Evolutionary conservation across 1,140 invertebrate genomes (phyloP).

Genomic region (Paraescarpia echinospica): DNA sequence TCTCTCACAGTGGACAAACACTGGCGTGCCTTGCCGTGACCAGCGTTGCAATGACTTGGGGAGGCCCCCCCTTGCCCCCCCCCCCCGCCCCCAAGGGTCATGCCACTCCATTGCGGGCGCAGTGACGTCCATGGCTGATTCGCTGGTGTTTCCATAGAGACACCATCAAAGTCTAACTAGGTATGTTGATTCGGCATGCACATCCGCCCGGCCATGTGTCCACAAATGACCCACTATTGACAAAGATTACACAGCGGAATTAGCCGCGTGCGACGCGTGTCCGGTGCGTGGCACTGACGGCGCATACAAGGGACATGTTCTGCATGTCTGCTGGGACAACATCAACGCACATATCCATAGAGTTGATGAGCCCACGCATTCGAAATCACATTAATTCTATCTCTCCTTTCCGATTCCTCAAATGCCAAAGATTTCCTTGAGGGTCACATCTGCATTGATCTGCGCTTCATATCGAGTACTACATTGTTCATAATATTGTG

Average conservation of each 20-base stretch:
- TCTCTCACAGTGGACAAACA: background rate
- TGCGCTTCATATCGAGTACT: background rate
- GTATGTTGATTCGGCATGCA: background rate
- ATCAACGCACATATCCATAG: background rate
- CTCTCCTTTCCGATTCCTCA: background rate
- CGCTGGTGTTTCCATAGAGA: background rate
- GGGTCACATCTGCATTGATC: background rate
- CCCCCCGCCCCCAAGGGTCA: background rate
- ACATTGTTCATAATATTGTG: background rate
- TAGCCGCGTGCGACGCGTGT: background rate
- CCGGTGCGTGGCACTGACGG: background rate
- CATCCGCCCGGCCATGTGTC: background rate
- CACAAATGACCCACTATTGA: background rate
- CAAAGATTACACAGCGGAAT: background rate
- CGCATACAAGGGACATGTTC: background rate
- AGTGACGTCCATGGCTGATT: background rate
- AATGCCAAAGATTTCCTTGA: background rate
- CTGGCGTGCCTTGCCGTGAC: background rate
- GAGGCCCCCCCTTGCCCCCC: no score
- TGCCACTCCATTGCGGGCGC: no score
- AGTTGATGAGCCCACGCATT: background rate
- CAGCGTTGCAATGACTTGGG: background rate
- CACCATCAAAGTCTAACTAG: slow-evolving; percentile 5
- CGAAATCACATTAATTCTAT: background rate
- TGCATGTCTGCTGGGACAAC: background rate